These are phyloP conservation scores for Calameuta idolon DNA, from an alignment of 2,888 invertebrate species.

Conservation along the genomic window DNA sequence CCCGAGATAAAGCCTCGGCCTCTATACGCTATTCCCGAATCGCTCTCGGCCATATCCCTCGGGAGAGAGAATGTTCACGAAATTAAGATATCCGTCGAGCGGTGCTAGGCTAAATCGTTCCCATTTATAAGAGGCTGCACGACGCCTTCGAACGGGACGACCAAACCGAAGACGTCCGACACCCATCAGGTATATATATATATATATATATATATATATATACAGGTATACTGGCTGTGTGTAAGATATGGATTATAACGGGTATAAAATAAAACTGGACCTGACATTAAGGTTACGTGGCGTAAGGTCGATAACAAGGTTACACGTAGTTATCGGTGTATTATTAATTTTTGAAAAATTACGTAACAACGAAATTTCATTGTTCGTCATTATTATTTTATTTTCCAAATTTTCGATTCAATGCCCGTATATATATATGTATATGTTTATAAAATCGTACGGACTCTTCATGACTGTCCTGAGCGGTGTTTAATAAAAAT, in stretches of 20 bases:
- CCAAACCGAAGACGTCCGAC: background rate
- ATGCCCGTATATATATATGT: no score
- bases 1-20: slow-evolving; percentile 50
- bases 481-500: slow-evolving; percentile 63
- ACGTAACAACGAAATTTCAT: background rate
- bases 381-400: background rate
- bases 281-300: background rate
- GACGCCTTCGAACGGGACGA: background rate
- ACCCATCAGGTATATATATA: background rate
- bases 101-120: slow-evolving; percentile 49
- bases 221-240: background rate
- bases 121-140: slow-evolving; percentile 26
- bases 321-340: background rate
- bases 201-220: background rate
- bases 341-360: background rate
- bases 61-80: slow-evolving; percentile 47
- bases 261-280: background rate
- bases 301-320: no score
- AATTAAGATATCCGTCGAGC: slow-evolving; percentile 54
- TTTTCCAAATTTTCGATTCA: background rate
- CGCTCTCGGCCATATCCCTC: slow-evolving; percentile 23
- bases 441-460: background rate
- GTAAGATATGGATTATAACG: background rate
- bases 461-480: slow-evolving; percentile 1
- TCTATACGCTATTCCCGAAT: slow-evolving; percentile 27